These are phyloP conservation scores for Synaphobranchus kaupii DNA, from an alignment of 2,797 vertebrate species.

Conservation along the genomic window DNA sequence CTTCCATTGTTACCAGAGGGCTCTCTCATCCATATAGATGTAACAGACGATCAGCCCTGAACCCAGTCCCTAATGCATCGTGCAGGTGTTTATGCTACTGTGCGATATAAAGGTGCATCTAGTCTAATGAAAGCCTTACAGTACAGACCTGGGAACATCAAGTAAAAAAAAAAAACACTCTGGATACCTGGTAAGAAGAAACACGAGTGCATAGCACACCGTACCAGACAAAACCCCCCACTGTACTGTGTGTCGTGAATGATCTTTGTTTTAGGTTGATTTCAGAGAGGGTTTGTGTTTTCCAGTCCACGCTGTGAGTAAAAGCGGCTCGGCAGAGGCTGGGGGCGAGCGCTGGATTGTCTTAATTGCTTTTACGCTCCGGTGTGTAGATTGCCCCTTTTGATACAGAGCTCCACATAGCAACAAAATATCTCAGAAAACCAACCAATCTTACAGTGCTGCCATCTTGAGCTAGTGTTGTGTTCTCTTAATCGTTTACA, in stretches of 20 bases:
- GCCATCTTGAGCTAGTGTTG: too few species aligned
- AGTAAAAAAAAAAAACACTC: not conserved
- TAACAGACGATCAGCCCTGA: not conserved
- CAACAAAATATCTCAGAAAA: not conserved
- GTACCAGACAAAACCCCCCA: not conserved
- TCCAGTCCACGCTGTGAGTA: not conserved
- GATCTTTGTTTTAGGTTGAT: slow-evolving; percentile 3
- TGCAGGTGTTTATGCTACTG: not conserved
- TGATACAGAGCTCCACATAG: not conserved
- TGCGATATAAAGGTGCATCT: not conserved
- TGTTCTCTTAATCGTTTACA: not conserved
- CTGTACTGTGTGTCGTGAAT: not conserved
- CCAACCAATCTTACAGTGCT: not conserved
- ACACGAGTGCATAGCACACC: not conserved
- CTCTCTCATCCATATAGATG: not conserved
- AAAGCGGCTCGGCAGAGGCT: not conserved
- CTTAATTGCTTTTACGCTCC: not conserved
- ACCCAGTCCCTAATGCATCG: not conserved
- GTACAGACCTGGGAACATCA: not conserved
- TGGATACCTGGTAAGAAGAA: not conserved
- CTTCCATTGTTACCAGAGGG: not conserved
- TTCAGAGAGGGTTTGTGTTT: not conserved
- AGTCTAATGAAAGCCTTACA: not conserved
- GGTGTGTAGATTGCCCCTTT: not conserved
- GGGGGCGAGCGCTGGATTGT: not conserved